Conservation (phyloP, 2,888 invertebrate genomes). For the Cheilosia grossa region DNA sequence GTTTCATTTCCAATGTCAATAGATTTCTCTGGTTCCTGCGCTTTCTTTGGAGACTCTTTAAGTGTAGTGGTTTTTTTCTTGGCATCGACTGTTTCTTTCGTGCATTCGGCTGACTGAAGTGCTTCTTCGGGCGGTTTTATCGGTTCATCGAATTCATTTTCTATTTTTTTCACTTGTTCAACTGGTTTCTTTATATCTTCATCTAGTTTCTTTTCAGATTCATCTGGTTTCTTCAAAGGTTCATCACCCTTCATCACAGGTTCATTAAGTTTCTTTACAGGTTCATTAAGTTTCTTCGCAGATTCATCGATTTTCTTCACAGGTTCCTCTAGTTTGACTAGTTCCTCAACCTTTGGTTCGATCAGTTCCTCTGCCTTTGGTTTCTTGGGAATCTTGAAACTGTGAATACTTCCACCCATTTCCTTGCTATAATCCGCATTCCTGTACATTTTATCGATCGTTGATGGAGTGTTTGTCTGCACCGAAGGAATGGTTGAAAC, state of each 20-base stretch:
- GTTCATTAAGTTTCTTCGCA: constrained; percentile 1
- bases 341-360: constrained; percentile 28
- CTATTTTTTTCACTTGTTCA: neutral
- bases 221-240: neutral
- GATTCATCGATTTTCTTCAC: constrained; percentile 1
- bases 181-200: neutral
- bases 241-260: neutral
- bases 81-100: neutral
- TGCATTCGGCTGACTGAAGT: too few relatives aligned
- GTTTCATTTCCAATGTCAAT: constrained; percentile 74
- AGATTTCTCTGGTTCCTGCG: neutral
- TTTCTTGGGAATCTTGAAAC: constrained; percentile 81
- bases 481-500: neutral
- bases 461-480: constrained; percentile 64
- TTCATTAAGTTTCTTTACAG: constrained; percentile 12
- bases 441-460: constrained; percentile 80
- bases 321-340: neutral
- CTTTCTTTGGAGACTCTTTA: constrained; percentile 38
- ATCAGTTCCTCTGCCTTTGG: constrained; percentile 39
- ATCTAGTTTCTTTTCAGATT: neutral
- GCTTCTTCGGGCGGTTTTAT: neutral
- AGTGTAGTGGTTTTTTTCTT: neutral
- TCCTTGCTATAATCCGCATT: constrained; percentile 73
- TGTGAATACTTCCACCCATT: constrained; percentile 57
- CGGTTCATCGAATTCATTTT: neutral